phyloP scores from a whole-genome alignment of 2,113 vertebrate genomes.

The human (Homo sapiens) region GRCh38 chr9:7905001-7905500 shows the following conservation, averaged over 20 bases:
- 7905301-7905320: background rate
- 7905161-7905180: background rate
- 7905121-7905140: background rate
- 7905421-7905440: background rate
- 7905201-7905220: background rate
- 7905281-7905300: background rate
- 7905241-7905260: background rate
- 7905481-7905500: background rate
- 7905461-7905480: background rate
- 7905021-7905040: background rate
- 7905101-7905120: background rate
- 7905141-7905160: background rate
- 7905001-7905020: background rate
- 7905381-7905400: background rate
- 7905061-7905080: background rate
- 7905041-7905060: background rate
- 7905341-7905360: background rate
- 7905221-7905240: background rate
- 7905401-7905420: constrained; percentile 63
- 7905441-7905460: background rate
- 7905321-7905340: background rate
- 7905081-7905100: background rate
- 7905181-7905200: background rate
- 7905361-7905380: background rate
- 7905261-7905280: background rate